Evolutionary conservation across 2,113 vertebrate genomes (phyloP).

Genomic region (Grammomys surdaster): DNA sequence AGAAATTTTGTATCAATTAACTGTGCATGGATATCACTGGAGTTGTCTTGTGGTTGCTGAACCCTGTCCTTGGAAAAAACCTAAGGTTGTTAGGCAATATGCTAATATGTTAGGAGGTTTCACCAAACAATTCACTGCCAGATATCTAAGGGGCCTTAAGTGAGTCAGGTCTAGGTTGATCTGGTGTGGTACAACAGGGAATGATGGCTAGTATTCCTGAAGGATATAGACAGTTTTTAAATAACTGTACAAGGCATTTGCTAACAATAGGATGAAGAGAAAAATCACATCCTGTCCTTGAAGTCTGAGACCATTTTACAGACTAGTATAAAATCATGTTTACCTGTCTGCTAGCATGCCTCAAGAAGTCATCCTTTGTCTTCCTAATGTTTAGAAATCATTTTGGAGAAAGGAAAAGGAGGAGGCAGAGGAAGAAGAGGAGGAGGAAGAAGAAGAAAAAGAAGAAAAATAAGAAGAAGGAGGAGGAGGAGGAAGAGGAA

Average conservation of each 20-base stretch:
- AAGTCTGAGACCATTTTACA: too few species aligned
- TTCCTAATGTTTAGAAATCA: background rate
- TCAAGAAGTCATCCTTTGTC: background rate
- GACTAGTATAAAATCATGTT: background rate
- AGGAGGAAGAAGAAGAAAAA: background rate
- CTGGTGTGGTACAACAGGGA: background rate
- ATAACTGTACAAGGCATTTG: background rate
- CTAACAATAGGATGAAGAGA: background rate
- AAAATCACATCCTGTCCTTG: background rate
- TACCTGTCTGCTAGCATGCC: accelerated
- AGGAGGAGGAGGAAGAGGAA: too few species aligned
- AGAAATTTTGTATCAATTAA: background rate
- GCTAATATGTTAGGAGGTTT: accelerated
- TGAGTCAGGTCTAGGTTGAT: background rate
- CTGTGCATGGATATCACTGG: background rate
- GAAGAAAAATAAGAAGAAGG: too few species aligned
- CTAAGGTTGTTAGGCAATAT: background rate
- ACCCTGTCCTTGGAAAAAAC: accelerated
- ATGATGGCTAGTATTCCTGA: background rate
- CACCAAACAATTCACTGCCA: background rate
- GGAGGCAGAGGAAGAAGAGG: background rate
- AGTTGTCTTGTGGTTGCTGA: background rate
- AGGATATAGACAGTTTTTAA: background rate
- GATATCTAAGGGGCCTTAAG: background rate
- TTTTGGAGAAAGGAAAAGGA: background rate